Conservation (phyloP, 1,140 invertebrate species). For the Bicyclus anynana region DNA sequence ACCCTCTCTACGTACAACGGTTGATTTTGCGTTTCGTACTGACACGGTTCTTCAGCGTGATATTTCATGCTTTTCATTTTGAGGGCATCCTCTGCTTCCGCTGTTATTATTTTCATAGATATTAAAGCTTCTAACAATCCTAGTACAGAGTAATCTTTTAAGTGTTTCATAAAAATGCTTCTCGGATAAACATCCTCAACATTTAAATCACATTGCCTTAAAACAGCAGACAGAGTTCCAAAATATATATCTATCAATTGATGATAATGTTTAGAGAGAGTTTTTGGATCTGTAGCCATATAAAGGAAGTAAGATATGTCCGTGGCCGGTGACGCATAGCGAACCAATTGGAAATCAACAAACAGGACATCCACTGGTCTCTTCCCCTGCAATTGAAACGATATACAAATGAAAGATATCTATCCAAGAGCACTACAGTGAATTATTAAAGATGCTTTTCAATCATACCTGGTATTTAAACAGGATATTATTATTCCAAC, state of each 20-base stretch:
- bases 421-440: neutral
- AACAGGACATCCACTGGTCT: conserved; percentile 65
- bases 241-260: conserved; percentile 78
- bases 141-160: conserved; percentile 48
- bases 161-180: conserved; percentile 54
- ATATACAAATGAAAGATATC: neutral
- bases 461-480: conserved; percentile 47
- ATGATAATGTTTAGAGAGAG: conserved; percentile 69
- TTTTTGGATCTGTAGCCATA: conserved; percentile 70
- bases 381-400: conserved; percentile 36
- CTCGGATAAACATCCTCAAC: conserved; percentile 69
- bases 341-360: conserved; percentile 78
- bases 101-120: conserved; percentile 64
- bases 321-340: conserved; percentile 78
- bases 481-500: conserved; percentile 57
- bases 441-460: neutral
- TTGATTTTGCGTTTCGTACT: conserved; percentile 34
- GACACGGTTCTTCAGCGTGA: conserved; percentile 29
- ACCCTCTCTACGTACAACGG: conserved; percentile 45
- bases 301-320: conserved; percentile 80
- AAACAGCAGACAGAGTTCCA: conserved; percentile 58
- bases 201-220: conserved; percentile 58
- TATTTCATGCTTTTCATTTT: conserved; percentile 56
- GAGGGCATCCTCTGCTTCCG: conserved; percentile 44
- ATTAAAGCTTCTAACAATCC: conserved; percentile 58